Evolutionary conservation across 2,888 invertebrate genomes (phyloP), one percentile per base, ranked within the genome.

Genomic region (Stratiomys singularior): DNA sequence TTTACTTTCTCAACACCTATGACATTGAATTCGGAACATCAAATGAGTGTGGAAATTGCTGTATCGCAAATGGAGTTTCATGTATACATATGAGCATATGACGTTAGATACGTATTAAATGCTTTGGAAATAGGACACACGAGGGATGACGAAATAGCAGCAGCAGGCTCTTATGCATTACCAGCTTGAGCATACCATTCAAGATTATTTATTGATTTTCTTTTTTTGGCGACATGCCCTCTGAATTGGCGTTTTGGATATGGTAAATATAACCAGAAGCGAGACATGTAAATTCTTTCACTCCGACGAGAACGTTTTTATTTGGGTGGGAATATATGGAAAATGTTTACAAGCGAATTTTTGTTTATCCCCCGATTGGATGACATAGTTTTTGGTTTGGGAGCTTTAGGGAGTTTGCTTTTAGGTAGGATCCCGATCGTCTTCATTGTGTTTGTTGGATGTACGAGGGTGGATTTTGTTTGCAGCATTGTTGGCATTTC

Each of bases 141-240:
- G 60, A 23, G 28, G 30, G 64, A 63, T 28, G 30, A 18, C 52
- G 52, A 52, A 52, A 18, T 9, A 37, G 37, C 37, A 37, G 37
- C 15, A 52, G 18, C 15, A 52, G 52, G 52, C 4, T 18, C 3
- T 9, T 52, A 52, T 18, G 5, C 37, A n/a, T 66, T 37, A 9
- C 37, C 9, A 37, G 37, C 37, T 9, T 9, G 15, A 66, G 66
- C 66, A 37, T 9, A 37, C 66, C 66, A 66, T 66, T 18, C 66
- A 66, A 66, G n/a, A 37, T 28, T 21, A 44, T 66, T 66, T 66
- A 66, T 66, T 66, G 66, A 66, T 66, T 66, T 66, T 66, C 37
- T 30, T 64, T 18, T 66, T 66, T 37, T 37, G 66, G 66, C 25
- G 21, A 66, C 27, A 66, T 28, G 27, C 52, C 52, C 15, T 13